A percentile compares a stretch with the other conserved stretches of the same genome.
These are phyloP conservation scores for Tachina grossa DNA, from an alignment of 2,888 invertebrate species.

Conservation along the genomic window DNA sequence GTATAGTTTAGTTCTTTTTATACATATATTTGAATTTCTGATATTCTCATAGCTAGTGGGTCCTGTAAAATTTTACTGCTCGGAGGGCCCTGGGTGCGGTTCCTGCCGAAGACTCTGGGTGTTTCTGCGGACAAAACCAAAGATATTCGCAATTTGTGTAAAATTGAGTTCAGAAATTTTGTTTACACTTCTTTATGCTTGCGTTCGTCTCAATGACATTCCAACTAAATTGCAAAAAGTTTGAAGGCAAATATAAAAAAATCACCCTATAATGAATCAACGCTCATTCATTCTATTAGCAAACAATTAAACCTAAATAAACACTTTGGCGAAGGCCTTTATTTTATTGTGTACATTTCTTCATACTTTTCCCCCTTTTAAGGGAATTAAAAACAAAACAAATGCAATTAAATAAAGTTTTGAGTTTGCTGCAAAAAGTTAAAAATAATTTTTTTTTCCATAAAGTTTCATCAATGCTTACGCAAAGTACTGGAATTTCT, in stretches of 20 bases:
- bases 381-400: conserved; percentile 13
- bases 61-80: no score
- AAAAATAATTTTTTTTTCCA: conserved; percentile 19
- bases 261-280: conserved; percentile 9
- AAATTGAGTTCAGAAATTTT: no score
- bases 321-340: conserved; percentile 60
- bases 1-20: no score
- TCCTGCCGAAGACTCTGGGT: no score
- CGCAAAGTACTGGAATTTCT: conserved; percentile 59
- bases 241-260: background rate
- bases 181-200: no score
- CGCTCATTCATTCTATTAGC: conserved; percentile 51
- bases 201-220: no score
- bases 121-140: no score
- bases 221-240: background rate
- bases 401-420: conserved; percentile 34
- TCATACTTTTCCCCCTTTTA: conserved; percentile 5
- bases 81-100: no score
- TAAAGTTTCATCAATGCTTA: conserved; percentile 53
- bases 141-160: no score
- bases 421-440: conserved; percentile 20
- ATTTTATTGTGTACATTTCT: conserved; percentile 14
- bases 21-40: no score
- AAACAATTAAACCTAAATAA: conserved; percentile 45
- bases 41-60: no score